Conservation (phyloP, 2,888 invertebrate species). For the Agelastica alni region DNA sequence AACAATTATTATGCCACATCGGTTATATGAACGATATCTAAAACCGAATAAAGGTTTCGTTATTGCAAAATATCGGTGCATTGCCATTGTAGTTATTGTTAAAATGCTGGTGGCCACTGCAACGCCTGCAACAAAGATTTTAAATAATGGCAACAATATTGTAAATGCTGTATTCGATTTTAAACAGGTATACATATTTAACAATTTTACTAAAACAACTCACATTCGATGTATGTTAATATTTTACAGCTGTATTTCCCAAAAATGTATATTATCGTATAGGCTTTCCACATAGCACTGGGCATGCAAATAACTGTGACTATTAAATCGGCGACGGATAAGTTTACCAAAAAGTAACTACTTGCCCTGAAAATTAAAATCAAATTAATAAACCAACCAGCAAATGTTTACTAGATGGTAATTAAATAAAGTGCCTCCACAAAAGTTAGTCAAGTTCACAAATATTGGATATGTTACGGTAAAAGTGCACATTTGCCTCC, state of each 20-base stretch:
- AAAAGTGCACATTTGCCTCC: no score
- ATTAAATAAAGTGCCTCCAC: no score
- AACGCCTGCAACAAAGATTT: slow-evolving; percentile 63
- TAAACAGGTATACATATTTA: no score
- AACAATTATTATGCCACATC: slow-evolving; percentile 67
- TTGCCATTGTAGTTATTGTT: slow-evolving; percentile 78
- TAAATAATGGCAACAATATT: no score
- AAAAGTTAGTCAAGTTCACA: no score
- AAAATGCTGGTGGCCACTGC: slow-evolving; percentile 80
- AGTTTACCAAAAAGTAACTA: slow-evolving; percentile 76
- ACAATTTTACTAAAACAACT: no score
- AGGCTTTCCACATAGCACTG: slow-evolving; percentile 70
- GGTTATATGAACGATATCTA: slow-evolving; percentile 71
- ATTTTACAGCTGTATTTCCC: slow-evolving; percentile 77
- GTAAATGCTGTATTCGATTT: no score
- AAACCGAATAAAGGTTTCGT: slow-evolving; percentile 71
- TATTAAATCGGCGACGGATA: slow-evolving; percentile 73
- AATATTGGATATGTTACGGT: no score
- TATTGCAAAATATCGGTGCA: slow-evolving; percentile 76
- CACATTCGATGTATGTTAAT: slow-evolving; percentile 57
- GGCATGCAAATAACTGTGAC: slow-evolving; percentile 79
- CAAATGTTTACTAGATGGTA: no score
- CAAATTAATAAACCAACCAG: no score
- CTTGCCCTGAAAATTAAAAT: slow-evolving; percentile 66
- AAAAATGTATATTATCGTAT: slow-evolving; percentile 72